Base-by-base conservation (phyloP, 2,113 vertebrate genomes). In the Burhinus oedicnemus region DNA sequence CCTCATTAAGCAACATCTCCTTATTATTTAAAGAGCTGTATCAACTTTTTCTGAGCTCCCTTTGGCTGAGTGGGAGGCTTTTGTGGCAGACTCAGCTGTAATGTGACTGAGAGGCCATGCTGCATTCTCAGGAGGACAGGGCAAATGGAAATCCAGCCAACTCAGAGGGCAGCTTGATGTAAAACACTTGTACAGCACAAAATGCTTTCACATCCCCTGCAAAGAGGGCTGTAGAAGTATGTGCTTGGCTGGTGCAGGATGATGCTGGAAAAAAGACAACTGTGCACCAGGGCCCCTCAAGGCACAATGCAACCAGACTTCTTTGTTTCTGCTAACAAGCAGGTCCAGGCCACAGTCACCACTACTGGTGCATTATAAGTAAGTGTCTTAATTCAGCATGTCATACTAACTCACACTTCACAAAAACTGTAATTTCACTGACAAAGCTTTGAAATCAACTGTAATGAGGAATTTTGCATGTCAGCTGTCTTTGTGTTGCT, bases 131-230 rank as follows among this genome's bases (percentile, higher is more conserved):
- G 80, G 95, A 87, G 95, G 78, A 85, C 0, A 5, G 54, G 22
- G 54, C 68, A 75, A 58, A 44, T 83, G 62, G 94, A 95, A 96
- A 74, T 14, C 14, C 87, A 83, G 58, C 58, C 85, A 91, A 8
- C 23, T 27, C 72, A 51, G 79, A 78, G 65, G 82, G 90, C 4
- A 78, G 74, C 70, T 58, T 16, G 91, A 60, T 92, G 86, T 68
- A 86, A 89, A 93, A 78, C 95, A 47, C 30, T 87, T 81, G 94
- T 91, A 78, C 57, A 78, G 74, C 80, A 87, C 71, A 92, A 83
- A 96, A 75, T 34, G 77, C 80, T 92, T 65, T 58, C 30, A 32
- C 70, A 62, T 95, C 78, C 52, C 65, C 70, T 89, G 84, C 89
- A 38, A 78, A 14, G 4, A 66, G 52, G 71, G 22, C 80, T 92